Percentiles rank a stretch among this genome's conserved stretches.
Evolutionary conservation across 37 sponge, comb jelly and placozoan species (phyloP).

Genomic region (Amphimedon queenslandica): DNA sequence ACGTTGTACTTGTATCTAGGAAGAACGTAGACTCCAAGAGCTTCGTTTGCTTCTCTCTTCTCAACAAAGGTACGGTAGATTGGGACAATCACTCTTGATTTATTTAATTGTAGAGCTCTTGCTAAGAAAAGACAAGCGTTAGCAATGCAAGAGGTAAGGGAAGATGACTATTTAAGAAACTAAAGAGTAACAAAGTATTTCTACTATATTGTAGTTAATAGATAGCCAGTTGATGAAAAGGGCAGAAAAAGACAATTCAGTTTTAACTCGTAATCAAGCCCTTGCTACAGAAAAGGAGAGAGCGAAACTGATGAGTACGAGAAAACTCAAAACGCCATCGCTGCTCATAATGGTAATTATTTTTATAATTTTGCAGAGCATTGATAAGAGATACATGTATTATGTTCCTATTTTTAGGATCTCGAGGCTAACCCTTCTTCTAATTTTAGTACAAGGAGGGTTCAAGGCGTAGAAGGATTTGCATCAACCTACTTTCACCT

Average conservation of each 20-base stretch:
- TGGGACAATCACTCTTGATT: background rate
- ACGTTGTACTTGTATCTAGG: constrained; percentile 12
- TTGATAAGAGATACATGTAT: background rate
- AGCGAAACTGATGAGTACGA: constrained; percentile 24
- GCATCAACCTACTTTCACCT: constrained; percentile 72
- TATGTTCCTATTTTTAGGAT: constrained; percentile 10
- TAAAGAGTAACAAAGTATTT: background rate
- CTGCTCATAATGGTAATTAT: background rate
- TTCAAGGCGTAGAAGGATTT: constrained; percentile 51
- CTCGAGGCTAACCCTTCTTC: constrained; percentile 35
- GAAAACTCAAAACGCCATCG: constrained; percentile 11
- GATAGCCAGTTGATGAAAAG: constrained; percentile 4
- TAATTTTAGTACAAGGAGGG: constrained; percentile 27
- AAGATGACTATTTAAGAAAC: background rate
- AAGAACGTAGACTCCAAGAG: constrained; percentile 35
- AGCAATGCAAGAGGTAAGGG: constrained; percentile 67
- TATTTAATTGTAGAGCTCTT: constrained; percentile 4
- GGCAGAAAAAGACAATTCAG: background rate
- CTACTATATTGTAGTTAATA: constrained; percentile 22
- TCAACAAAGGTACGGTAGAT: constrained; percentile 24
- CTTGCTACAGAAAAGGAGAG: constrained; percentile 42
- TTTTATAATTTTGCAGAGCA: background rate
- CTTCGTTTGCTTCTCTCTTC: constrained; percentile 12
- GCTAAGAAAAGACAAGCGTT: constrained; percentile 29
- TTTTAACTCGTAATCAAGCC: constrained; percentile 18